Evolutionary conservation across 2,797 vertebrate species (phyloP).

Genomic region (Myotis daubentonii): DNA sequence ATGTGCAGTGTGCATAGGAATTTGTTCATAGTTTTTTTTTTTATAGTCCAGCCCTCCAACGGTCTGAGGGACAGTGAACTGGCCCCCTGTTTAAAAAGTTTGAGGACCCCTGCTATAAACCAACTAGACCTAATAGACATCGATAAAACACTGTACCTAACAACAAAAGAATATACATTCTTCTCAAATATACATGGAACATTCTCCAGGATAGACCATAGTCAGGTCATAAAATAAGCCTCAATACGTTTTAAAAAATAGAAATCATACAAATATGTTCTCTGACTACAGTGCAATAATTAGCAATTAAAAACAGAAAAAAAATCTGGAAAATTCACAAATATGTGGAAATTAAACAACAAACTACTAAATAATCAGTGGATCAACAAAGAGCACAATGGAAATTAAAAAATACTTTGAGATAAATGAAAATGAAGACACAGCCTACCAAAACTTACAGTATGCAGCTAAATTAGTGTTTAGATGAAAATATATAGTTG

Average conservation of each 20-base stretch:
- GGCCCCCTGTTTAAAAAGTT: too few relatives aligned
- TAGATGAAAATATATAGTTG: not conserved
- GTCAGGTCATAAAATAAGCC: not conserved
- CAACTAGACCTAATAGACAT: not conserved
- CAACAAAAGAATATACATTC: not conserved
- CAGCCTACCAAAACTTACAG: not conserved
- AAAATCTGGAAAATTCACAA: not conserved
- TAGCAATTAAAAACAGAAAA: not conserved
- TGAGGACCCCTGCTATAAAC: not conserved
- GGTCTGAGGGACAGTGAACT: too few relatives aligned
- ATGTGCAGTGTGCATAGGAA: too few relatives aligned
- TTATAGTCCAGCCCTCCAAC: too few relatives aligned
- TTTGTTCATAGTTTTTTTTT: too few relatives aligned
- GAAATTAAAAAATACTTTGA: not conserved
- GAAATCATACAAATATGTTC: slow-evolving; percentile 8
- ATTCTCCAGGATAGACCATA: not conserved
- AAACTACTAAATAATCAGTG: not conserved
- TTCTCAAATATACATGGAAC: not conserved
- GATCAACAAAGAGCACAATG: not conserved
- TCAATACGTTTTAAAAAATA: not conserved
- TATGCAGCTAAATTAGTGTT: not conserved
- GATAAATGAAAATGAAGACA: slow-evolving; percentile 20
- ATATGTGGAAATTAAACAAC: not conserved
- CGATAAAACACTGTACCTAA: not conserved
- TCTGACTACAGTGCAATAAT: not conserved